Percentiles rank a stretch among this genome's conserved stretches.
phyloP scores from a whole-genome alignment of 2,888 invertebrate genomes.

The Rotaria sp. region DNA sequence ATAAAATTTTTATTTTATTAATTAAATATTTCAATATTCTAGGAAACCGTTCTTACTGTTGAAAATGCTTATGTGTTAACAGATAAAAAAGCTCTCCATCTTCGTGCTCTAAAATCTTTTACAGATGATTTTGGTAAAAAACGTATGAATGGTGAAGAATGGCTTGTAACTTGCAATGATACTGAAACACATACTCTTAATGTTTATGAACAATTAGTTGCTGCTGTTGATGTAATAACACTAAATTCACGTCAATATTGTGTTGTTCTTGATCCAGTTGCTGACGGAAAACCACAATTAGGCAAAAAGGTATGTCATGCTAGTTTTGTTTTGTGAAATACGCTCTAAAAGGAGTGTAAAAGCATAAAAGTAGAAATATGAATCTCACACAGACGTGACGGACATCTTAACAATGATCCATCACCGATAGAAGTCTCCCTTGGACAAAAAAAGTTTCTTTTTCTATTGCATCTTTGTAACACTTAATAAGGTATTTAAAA shows the following conservation, averaged over 20 bases:
- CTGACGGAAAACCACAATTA: conserved; percentile 54
- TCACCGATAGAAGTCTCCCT: too few relatives aligned
- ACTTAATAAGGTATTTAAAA: too few relatives aligned
- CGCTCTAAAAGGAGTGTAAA: too few relatives aligned
- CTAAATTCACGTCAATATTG: conserved; percentile 58
- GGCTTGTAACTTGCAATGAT: conserved; percentile 57
- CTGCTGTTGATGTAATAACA: conserved; percentile 56
- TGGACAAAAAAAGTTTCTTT: too few relatives aligned
- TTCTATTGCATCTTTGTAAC: too few relatives aligned
- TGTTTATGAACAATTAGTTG: conserved; percentile 58
- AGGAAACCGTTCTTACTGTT: conserved; percentile 57
- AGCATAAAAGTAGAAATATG: too few relatives aligned
- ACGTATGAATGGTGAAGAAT: conserved; percentile 58
- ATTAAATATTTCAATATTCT: not conserved
- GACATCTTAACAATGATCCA: too few relatives aligned
- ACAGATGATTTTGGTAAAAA: conserved; percentile 55
- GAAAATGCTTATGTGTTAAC: conserved; percentile 58
- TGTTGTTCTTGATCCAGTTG: conserved; percentile 56
- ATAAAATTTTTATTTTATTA: not conserved
- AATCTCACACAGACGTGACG: too few relatives aligned
- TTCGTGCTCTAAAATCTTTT: conserved; percentile 56
- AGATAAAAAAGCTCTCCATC: conserved; percentile 58
- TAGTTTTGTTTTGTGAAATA: too few relatives aligned
- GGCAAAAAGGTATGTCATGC: conserved; percentile 48
- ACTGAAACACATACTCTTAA: conserved; percentile 59